These are phyloP conservation scores for Sialis lutaria DNA, from an alignment of 2,888 invertebrate genomes.

Conservation along the genomic window DNA sequence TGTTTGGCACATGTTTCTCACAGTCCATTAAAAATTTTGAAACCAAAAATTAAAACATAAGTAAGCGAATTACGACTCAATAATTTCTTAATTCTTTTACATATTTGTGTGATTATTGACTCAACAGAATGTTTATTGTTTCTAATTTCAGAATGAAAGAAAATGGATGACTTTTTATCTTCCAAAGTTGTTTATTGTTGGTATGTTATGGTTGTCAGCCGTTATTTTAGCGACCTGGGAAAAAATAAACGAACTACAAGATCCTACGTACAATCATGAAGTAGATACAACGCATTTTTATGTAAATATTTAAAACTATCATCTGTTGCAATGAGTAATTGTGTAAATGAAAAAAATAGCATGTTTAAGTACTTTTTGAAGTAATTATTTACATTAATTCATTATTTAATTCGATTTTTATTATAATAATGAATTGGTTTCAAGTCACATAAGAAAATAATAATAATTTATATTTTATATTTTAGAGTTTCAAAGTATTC, in stretches of 20 bases:
- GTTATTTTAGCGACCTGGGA: slow-evolving; percentile 80
- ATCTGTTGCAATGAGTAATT: neutral
- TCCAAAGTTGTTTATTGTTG: slow-evolving; percentile 75
- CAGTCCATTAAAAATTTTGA: no score
- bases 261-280: slow-evolving; percentile 85
- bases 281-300: slow-evolving; percentile 69
- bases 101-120: neutral
- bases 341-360: neutral
- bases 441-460: neutral
- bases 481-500: slow-evolving; percentile 76
- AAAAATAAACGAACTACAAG: slow-evolving; percentile 69
- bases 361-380: neutral
- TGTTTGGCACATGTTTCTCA: no score
- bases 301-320: slow-evolving; percentile 25
- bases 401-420: neutral
- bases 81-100: no score
- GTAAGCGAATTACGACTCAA: no score
- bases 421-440: no score
- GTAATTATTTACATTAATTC: neutral
- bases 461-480: slow-evolving; percentile 14
- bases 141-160: slow-evolving; percentile 59
- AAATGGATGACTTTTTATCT: slow-evolving; percentile 74
- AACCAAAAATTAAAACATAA: no score
- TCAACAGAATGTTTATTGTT: neutral
- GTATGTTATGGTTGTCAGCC: slow-evolving; percentile 72